phyloP scores from a whole-genome alignment of 2,113 vertebrate genomes.

The Podarcis raffonei region DNA sequence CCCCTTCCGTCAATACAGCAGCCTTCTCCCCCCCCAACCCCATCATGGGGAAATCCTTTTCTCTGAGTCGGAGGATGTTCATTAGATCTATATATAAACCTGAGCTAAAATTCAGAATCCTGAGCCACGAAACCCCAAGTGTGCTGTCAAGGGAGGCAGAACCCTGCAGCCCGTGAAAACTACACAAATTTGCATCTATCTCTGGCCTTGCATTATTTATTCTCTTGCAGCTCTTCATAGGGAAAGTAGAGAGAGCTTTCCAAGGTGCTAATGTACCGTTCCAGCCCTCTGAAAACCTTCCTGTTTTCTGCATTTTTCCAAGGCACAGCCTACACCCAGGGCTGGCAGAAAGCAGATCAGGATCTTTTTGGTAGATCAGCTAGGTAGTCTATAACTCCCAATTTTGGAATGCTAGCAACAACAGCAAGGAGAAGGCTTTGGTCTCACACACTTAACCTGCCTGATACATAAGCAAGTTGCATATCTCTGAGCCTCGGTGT shows the following conservation, averaged over 20 bases:
- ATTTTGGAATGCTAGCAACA: background rate
- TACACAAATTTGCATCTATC: background rate
- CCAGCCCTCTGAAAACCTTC: background rate
- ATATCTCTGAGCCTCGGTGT: background rate
- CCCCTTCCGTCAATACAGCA: background rate
- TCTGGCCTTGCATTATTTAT: background rate
- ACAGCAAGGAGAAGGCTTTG: background rate
- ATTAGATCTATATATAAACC: background rate
- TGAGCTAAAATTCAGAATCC: background rate
- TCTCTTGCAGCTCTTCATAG: background rate
- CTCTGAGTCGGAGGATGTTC: conserved; percentile 58
- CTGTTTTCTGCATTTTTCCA: background rate
- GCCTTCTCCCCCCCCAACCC: background rate
- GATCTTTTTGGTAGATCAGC: background rate
- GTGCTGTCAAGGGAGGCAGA: background rate
- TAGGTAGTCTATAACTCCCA: background rate
- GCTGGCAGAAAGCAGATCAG: background rate
- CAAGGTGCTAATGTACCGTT: background rate
- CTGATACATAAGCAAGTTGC: background rate
- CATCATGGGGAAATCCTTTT: conserved; percentile 31
- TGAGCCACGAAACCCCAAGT: background rate
- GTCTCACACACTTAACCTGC: background rate
- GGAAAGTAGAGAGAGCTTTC: background rate
- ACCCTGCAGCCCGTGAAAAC: background rate
- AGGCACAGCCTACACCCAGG: background rate